Percentiles rank a stretch among this genome's conserved stretches.
phyloP scores from a whole-genome alignment of 1,140 invertebrate genomes.

The Notospermus geniculatus region DNA sequence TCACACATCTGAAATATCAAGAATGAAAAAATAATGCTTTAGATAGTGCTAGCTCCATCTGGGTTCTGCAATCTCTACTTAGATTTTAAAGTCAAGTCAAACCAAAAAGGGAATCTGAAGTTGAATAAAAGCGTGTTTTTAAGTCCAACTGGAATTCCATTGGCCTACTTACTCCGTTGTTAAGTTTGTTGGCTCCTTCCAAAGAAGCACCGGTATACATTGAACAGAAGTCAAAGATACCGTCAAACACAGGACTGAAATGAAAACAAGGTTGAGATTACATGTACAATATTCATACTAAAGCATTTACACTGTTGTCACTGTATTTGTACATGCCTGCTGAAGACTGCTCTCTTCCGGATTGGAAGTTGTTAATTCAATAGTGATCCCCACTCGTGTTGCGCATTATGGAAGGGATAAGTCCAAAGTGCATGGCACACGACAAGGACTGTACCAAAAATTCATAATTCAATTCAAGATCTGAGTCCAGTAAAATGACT shows the following conservation, averaged over 20 bases:
- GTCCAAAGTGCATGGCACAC: not conserved
- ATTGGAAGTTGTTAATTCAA: too few species aligned
- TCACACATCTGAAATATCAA: conserved; percentile 62
- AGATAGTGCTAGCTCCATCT: not conserved
- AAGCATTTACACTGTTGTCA: not conserved
- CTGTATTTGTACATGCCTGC: not conserved
- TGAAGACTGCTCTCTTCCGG: too few species aligned
- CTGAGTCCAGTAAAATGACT: too few species aligned
- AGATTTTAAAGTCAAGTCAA: not conserved
- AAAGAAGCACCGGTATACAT: conserved; percentile 97
- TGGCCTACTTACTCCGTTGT: conserved; percentile 26
- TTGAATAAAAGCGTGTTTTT: too few species aligned
- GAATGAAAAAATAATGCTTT: not conserved
- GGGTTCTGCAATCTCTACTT: not conserved
- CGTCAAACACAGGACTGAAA: conserved; percentile 84
- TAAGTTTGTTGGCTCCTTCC: conserved; percentile 25
- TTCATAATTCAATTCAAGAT: too few species aligned
- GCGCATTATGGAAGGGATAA: too few species aligned
- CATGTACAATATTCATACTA: not conserved
- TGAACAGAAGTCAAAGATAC: conserved; percentile 98
- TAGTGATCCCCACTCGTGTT: too few species aligned
- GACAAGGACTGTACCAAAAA: not conserved
- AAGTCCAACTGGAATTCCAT: too few species aligned
- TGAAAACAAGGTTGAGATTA: conserved; percentile 16
- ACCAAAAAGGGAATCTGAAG: conserved; percentile 8